A percentile compares a stretch with the other conserved stretches of the same genome.
Evolutionary conservation across 2,888 invertebrate genomes (phyloP).

Genomic region (Trachelus iudaicus): DNA sequence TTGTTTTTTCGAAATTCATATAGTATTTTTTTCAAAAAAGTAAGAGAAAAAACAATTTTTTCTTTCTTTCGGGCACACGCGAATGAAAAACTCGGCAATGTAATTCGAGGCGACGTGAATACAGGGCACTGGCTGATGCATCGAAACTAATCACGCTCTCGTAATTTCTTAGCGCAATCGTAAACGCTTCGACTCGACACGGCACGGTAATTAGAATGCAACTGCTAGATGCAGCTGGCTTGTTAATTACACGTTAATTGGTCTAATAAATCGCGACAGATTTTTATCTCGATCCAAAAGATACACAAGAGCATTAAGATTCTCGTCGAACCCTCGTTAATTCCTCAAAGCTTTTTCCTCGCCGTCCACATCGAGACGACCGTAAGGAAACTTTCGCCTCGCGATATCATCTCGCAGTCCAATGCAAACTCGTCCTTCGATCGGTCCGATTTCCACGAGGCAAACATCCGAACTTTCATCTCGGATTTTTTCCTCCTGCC

Average conservation of each 20-base stretch:
- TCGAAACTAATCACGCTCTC: slow-evolving; percentile 15
- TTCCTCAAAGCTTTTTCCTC: slow-evolving; percentile 34
- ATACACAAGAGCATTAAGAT: not conserved
- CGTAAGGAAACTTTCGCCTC: too few species aligned
- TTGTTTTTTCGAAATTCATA: too few species aligned
- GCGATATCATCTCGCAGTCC: too few species aligned
- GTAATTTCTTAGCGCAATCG: slow-evolving; percentile 18
- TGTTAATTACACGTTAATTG: slow-evolving; percentile 21
- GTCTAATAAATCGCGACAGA: slow-evolving; percentile 14
- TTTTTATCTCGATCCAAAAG: slow-evolving; percentile 2
- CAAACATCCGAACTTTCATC: slow-evolving; percentile 42
- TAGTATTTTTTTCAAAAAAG: too few species aligned
- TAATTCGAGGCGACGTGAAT: too few species aligned
- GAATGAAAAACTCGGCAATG: too few species aligned
- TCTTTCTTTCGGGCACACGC: too few species aligned
- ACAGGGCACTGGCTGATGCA: too few species aligned
- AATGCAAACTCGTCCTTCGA: slow-evolving; percentile 15
- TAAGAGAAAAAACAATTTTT: too few species aligned
- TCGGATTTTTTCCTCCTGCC: slow-evolving; percentile 29
- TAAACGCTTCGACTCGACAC: slow-evolving; percentile 10
- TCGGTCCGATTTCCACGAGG: slow-evolving; percentile 12
- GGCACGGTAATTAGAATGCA: slow-evolving; percentile 15
- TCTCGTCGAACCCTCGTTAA: not conserved
- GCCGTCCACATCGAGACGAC: slow-evolving; percentile 1
- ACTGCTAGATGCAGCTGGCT: slow-evolving; percentile 8